Evolutionary conservation across 2,797 vertebrate genomes (phyloP), one percentile per base, ranked within the genome.

Genomic region (Paedocypris micromegethes): DNA sequence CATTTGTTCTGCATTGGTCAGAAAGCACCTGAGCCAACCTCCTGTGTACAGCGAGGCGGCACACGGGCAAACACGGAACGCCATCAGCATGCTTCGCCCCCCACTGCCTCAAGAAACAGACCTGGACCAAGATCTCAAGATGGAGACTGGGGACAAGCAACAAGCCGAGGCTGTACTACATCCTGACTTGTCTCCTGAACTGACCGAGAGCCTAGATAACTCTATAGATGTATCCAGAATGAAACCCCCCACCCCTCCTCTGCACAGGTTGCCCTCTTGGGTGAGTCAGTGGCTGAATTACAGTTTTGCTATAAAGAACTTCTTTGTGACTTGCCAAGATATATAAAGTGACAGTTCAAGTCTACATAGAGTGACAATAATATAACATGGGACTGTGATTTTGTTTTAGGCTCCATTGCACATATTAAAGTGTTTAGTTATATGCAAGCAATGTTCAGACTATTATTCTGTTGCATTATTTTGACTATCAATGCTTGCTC

Each of bases 201-300:
- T 73, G 37, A 77, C 76, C 4, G 86, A 89, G 60, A 66, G 0
- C 0, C 72, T 76, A 0, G 89, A 88, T 73, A 40, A 1, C 0
- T 82, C 86, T 37, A 78, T 81, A 75, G 88, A 80, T 5, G 61
- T 81, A 2, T 79, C 85, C 0, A 86, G 77, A 51, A 85, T 58
- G 86, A 94, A 94, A 66, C 96, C 97, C 2, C 97, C 97, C 0
- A 98, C 97, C 0, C 97, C 96, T 4, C 97, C 97, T 0, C 73
- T 98, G 53, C 97, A 98, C 86, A 89, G 97, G 47, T 93, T 98
- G 81, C 97, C 97, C 7, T 98, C 97, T 70, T 99, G 97, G 97
- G 97, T 98, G 87, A 90, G 90, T 58, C 42, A 40, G 23, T 23
- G 23, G 23, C 23, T 23, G 23, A 23, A 23, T 23, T 23, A 23